Base-by-base conservation (phyloP, 2,797 vertebrate species). In the Hemitrygon akajei region DNA sequence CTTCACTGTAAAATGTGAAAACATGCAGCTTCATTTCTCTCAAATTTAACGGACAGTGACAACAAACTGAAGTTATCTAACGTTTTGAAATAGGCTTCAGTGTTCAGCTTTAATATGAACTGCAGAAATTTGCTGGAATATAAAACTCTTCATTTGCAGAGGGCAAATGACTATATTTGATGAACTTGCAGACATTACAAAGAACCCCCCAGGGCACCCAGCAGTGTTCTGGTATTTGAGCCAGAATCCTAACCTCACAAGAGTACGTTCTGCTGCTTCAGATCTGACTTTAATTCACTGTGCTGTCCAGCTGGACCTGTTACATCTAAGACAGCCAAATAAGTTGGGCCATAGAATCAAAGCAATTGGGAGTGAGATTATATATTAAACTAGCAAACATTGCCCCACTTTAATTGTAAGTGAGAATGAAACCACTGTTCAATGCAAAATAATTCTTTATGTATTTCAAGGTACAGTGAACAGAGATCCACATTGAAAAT, bases 201-300 rank as follows among this genome's bases (percentile, higher is more conserved):
- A 71, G 69, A 92, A 75, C 10, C 40, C 66, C 3, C 89, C 66
- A 71, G 14, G 69, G 34, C 69, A 92, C 89, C 9, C 63, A 63
- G 58, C 84, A 66, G 84, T 58, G 60, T 60, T 87, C 84, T 87
- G 89, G 89, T 47, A 92, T 27, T 73, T 10, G 69, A 92, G 89
- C 89, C 89, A 92, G 66, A 92, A 73, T 92, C 66, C 89, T 87
- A 47, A 75, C 37, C 66, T 92, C 69, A 92, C 69, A 92, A 92
- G 69, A 47, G 40, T 66, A 73, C 89, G 69, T 92, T 92, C 89
- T 92, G 89, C 69, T 75, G 69, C 69, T 73, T 92, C 89, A 87
- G 56, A 87, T 60, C 84, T 63, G 14, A 92, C 40, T 92, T 73
- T 75, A 75, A 75, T 92, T 92, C 69, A 73, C 37, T 92, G 89